These are phyloP conservation scores for Acipenser oxyrinchus DNA, from an alignment of 2,797 vertebrate species.

Conservation along the genomic window DNA sequence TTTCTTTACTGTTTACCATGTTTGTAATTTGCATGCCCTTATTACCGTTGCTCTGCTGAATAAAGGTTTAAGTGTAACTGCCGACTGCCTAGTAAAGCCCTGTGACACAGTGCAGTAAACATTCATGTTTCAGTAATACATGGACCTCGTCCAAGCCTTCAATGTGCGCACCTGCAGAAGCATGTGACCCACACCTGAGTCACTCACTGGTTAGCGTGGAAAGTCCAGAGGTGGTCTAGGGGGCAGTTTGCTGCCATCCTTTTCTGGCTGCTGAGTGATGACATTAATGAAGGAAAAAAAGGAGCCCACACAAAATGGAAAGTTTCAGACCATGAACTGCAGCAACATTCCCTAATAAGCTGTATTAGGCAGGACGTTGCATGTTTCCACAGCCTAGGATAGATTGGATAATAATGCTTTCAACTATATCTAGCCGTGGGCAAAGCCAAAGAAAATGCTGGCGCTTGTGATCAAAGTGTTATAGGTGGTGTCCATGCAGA, in stretches of 20 bases:
- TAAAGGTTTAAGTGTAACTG: background rate
- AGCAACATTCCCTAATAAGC: conserved; percentile 58
- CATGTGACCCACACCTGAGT: conserved; percentile 69
- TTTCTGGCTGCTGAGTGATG: conserved; percentile 53
- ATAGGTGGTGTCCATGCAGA: conserved; percentile 66
- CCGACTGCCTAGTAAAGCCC: background rate
- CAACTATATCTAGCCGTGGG: conserved; percentile 52
- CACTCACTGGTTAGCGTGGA: conserved; percentile 53
- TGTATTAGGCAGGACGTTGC: conserved; percentile 56
- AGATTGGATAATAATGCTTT: conserved; percentile 56
- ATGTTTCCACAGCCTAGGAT: conserved; percentile 49
- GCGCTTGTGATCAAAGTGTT: conserved; percentile 62
- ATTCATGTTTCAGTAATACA: conserved; percentile 30
- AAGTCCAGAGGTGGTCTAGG: conserved; percentile 36
- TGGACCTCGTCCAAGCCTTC: conserved; percentile 57
- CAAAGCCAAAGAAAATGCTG: conserved; percentile 47
- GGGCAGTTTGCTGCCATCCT: conserved; percentile 44
- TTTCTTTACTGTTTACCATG: background rate
- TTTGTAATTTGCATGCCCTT: conserved; percentile 8
- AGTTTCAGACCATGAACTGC: conserved; percentile 43
- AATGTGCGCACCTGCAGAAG: conserved; percentile 63
- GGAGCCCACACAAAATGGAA: too few relatives aligned
- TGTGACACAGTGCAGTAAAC: background rate
- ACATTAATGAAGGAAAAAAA: conserved; percentile 40
- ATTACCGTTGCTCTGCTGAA: background rate